Base-by-base conservation (phyloP, 2,797 vertebrate genomes). In the Limosa lapponica region DNA sequence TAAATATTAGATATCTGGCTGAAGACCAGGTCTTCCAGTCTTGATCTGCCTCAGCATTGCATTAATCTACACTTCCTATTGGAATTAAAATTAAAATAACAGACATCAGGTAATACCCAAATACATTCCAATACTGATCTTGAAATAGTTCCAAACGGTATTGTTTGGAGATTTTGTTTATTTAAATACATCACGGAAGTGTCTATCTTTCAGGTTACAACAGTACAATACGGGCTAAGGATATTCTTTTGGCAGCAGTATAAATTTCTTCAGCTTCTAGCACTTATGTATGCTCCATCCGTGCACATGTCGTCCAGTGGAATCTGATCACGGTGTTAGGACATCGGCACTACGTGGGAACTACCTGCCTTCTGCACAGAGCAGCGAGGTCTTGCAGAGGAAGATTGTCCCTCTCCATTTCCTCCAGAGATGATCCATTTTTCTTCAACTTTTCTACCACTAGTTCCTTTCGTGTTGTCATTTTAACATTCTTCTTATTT, bases 281-380 rank as follows among this genome's bases (percentile, higher is more conserved):
- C 27, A n/a, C 46, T 41, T 73, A 11, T 16, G 10, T 52, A 3
- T 8, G 30, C 19, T 82, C 36, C 20, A 22, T 73, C 41, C 24
- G 43, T 51, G 48, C 19, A 44, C 34, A 4, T 11, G 24, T 41
- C 2, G 0, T 64, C 66, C 61, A 41, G 30, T 2, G 4, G 65
- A 78, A 65, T 30, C n/a, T 61, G 72, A 43, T 36, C n/a, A 46
- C 1, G 0, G 10, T 34, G 23, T 54, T 82, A 41, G 41, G 39
- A 54, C 24, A 24, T 65, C 0, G 2, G 15, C 48, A 48, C 20
- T 41, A 41, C 0, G 1, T 0, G 3, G 25, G 39, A 85, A 25
- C 25, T 25, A 48, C 39, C 39, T 54, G 16, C 28, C 18, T 62
- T 39, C 41, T 48, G 24, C 59, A 55, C 14, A 55, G 51, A 69